Percentiles rank a stretch among this genome's conserved stretches.
Evolutionary conservation across 1,140 invertebrate genomes (phyloP).

Genomic region (Galleria mellonella): DNA sequence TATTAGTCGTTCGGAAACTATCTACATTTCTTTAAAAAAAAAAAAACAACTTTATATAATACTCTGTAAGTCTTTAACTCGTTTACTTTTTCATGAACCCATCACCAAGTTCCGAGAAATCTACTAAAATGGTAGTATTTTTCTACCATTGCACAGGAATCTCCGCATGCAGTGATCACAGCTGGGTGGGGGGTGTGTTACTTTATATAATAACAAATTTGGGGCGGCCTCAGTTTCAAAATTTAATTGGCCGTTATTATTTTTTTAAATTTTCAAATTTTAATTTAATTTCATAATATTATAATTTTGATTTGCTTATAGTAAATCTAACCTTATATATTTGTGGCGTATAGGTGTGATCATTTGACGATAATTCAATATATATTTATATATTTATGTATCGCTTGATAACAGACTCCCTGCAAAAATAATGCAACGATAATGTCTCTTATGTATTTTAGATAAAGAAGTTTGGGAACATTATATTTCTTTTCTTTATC

Average conservation of each 20-base stretch:
- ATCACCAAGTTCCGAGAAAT: constrained; percentile 9
- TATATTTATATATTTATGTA: constrained; percentile 3
- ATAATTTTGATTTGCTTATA: constrained; percentile 25
- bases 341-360: constrained; percentile 24
- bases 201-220: constrained; percentile 1
- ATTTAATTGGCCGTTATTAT: neutral
- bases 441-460: too few relatives aligned
- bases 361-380: constrained; percentile 31
- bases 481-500: too few relatives aligned
- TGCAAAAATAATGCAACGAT: too few relatives aligned
- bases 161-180: neutral
- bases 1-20: constrained; percentile 8
- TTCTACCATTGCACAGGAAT: neutral
- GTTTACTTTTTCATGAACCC: constrained; percentile 10
- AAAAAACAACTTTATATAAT: neutral
- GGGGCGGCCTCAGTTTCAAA: neutral
- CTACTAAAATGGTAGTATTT: constrained; percentile 4
- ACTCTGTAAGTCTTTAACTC: neutral
- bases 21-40: neutral
- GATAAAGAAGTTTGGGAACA: too few relatives aligned
- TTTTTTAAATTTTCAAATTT: neutral
- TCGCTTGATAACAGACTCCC: too few relatives aligned
- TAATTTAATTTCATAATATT: neutral
- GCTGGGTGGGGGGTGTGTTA: too few relatives aligned
- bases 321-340: constrained; percentile 47